Evolutionary conservation across 2,888 invertebrate species (phyloP), one percentile per base, ranked within the genome.

Genomic region (Caenorhabditis panamensis): DNA sequence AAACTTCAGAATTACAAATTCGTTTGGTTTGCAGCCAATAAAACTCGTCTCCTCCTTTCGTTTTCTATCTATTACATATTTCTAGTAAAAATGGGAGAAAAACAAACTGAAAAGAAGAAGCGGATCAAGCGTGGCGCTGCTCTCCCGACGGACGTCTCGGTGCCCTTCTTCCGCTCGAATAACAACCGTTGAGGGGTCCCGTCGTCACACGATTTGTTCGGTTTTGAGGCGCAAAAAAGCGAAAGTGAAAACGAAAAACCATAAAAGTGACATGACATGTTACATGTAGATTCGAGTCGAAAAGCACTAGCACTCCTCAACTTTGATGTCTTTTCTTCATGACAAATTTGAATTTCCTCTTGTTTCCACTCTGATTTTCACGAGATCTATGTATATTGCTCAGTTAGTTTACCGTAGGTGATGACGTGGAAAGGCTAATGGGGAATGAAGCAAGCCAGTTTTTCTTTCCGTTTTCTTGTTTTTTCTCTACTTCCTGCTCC

Each of bases 91-190:
- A n/a, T n/a, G n/a, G 16, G 37, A 13, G 13, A 5, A 59, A 41
- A 59, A 59, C 59, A 59, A 59, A 59, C 59, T 59, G 59, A 59
- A 59, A n/a, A 59, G 58, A 36, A 41, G 59, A 59, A 41, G 37
- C 37, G 59, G 59, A 59, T 59, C 59, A 59, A 59, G 31, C 41
- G 41, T 59, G 41, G 31, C 24, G 2, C 37, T 4, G 22, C 1
- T 9, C 59, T 41, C 41, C 41, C 59, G 6, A 8, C 37, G 41
- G 59, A 41, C 41, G 9, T 54, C 54, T 31, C n/a, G 1, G 31
- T 31, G 56, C 36, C 36, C 20, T 56, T 31, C 31, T 31, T 31
- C 31, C 16, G 18, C 31, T 20, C 31, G 31, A 56, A 56, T 56
- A 56, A 56, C 56, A 56, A 56, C 31, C 31, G 1, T 36, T n/a